Evolutionary conservation across 2,888 invertebrate genomes (phyloP), one percentile per base, ranked within the genome.

Genomic region (Drepana falcataria): DNA sequence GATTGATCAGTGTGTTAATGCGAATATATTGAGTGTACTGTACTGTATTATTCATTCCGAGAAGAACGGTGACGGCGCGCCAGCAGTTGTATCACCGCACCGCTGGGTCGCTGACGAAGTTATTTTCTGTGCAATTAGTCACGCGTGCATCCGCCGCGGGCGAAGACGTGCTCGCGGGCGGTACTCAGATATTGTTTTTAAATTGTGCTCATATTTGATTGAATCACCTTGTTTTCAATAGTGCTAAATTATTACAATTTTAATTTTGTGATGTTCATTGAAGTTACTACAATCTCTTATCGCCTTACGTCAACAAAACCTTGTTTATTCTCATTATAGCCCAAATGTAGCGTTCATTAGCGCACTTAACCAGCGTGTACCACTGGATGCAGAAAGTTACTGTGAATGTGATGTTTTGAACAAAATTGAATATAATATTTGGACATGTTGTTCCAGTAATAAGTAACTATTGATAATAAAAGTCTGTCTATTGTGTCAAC

Each of bases 121-220:
- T 90, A 90, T 90, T 90, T 90, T 90, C 89, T 90, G 90, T 84
- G 75, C 81, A 77, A 86, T 90, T 90, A 90, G 90, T 90, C 90
- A 91, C 87, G 75, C 87, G 81, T 80, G 87, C 86, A 89, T 88
- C 88, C 89, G 89, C 81, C 85, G 85, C 85, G 75, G 59, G 76
- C 77, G 78, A 82, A 71, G 77, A 73, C 80, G 75, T 73, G 81
- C 61, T 68, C 74, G 81, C 61, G 68, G 68, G 62, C 55, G 65
- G 61, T 66, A 63, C 56, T 44, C 44, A 61, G 67, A 59, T 68
- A 58, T 63, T 57, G 61, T 57, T 3, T 9, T 9, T 44, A 9
- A 9, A 44, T 44, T 9, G 9, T 44, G 9, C 41, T 41, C 41
- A 41, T 41, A 37, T 40, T 40, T 40, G 7, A 40, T 6, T 40